A percentile compares a stretch with the other conserved stretches of the same genome.
Conservation (phyloP, 2,113 vertebrate genomes). For the Mirounga angustirostris region DNA sequence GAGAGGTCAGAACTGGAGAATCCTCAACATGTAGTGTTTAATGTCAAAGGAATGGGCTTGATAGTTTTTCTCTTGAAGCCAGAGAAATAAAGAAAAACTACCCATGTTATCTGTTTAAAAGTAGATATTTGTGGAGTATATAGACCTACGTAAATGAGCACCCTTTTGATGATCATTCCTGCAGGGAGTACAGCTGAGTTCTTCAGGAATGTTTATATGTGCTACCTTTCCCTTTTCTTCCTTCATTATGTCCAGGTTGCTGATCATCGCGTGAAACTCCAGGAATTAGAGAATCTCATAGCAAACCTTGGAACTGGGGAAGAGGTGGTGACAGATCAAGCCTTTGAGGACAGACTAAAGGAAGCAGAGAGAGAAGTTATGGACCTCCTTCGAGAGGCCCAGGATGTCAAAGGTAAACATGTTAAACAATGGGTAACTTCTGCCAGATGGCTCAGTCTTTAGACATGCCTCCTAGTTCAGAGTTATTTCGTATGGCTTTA, state of each 20-base stretch:
- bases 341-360: constrained; percentile 95
- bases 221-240: background rate
- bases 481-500: background rate
- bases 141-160: rapidly evolving
- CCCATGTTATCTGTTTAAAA: background rate
- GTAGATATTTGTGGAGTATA: rapidly evolving
- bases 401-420: constrained; percentile 94
- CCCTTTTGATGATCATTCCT: rapidly evolving
- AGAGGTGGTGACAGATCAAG: constrained; percentile 93
- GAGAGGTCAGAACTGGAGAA: background rate
- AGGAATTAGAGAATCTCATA: constrained; percentile 94
- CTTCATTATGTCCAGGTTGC: constrained; percentile 88
- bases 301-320: constrained; percentile 93
- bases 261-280: constrained; percentile 94
- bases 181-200: background rate
- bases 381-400: constrained; percentile 94
- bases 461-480: background rate
- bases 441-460: background rate
- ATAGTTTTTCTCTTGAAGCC: background rate
- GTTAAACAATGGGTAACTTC: background rate
- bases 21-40: background rate
- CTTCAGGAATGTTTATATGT: background rate
- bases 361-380: constrained; percentile 94
- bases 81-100: background rate
- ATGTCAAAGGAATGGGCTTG: background rate